Conservation (phyloP, 2,888 invertebrate species). For the Eudasyphora cyanicolor region DNA sequence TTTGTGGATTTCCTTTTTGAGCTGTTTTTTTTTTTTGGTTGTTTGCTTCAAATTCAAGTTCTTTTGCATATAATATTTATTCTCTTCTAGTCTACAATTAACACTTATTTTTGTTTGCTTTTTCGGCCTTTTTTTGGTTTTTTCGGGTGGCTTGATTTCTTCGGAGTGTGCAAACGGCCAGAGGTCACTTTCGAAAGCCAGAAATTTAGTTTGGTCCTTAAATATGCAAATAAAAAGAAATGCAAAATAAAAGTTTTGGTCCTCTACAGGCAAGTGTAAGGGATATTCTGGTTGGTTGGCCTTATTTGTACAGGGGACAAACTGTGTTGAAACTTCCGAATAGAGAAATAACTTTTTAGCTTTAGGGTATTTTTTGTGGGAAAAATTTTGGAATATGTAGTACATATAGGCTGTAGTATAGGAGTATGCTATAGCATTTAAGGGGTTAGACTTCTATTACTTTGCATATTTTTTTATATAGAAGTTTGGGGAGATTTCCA, state of each 20-base stretch:
- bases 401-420: too few species aligned
- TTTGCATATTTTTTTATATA: too few species aligned
- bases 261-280: background rate
- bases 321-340: background rate
- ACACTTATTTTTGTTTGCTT: conserved; percentile 45
- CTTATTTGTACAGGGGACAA: background rate
- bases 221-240: conserved; percentile 16
- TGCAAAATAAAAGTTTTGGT: conserved; percentile 24
- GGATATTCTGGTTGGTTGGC: background rate
- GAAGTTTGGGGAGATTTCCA: too few species aligned
- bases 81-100: conserved; percentile 47
- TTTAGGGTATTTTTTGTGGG: too few species aligned
- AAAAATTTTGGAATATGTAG: background rate
- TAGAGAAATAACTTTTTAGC: too few species aligned
- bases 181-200: conserved; percentile 13
- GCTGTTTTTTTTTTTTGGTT: too few species aligned
- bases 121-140: conserved; percentile 21
- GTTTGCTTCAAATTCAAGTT: background rate
- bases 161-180: background rate
- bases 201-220: conserved; percentile 31
- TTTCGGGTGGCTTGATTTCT: too few species aligned
- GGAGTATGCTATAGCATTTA: too few species aligned
- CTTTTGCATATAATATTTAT: background rate
- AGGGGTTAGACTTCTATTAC: too few species aligned
- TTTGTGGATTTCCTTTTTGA: conserved; percentile 36